phyloP scores from a whole-genome alignment of 1,140 invertebrate genomes.

The Copidosoma floridanum region DNA sequence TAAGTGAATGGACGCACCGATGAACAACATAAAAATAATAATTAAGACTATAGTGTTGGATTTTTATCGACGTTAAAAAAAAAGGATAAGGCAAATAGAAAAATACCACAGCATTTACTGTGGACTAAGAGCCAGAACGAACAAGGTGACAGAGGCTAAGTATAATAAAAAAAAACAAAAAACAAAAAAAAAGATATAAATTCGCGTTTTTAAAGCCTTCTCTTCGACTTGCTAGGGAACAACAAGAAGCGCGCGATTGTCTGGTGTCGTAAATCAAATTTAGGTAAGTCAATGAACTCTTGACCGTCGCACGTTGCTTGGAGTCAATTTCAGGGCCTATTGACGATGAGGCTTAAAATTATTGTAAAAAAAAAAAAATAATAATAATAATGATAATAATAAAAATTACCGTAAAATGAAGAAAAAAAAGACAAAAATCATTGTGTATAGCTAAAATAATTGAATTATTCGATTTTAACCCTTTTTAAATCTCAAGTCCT shows the following conservation, averaged over 20 bases:
- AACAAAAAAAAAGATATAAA: neutral
- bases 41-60: no score
- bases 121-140: no score
- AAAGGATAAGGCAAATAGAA: no score
- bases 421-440: neutral
- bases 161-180: no score
- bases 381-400: no score
- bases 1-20: neutral
- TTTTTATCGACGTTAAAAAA: no score
- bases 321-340: neutral
- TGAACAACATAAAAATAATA: neutral
- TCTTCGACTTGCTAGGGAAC: neutral
- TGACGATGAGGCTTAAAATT: neutral
- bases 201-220: neutral
- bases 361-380: neutral
- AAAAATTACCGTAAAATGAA: no score
- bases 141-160: no score
- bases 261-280: neutral
- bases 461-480: conserved; percentile 4
- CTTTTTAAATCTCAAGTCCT: neutral
- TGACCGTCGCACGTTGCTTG: neutral
- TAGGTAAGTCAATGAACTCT: neutral
- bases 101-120: no score
- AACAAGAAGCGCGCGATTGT: neutral
- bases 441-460: neutral